Conservation (phyloP, 2,797 vertebrate genomes). For the Cynopterus sphinx region DNA sequence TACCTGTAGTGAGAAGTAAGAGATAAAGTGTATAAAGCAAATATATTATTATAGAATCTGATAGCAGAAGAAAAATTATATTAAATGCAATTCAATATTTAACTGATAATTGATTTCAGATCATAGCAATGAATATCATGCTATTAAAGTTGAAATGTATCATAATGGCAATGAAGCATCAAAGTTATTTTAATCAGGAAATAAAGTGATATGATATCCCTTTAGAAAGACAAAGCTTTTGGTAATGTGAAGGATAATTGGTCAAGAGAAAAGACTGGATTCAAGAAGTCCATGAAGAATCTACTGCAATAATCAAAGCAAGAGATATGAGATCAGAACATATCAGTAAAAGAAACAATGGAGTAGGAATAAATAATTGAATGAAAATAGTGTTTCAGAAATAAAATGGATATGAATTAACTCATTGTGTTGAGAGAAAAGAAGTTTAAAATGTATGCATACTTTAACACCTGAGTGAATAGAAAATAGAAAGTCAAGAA, state of each 20-base stretch:
- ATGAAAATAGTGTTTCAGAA: background rate
- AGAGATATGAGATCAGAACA: background rate
- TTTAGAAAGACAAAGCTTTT: background rate
- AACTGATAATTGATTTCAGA: conserved; percentile 15
- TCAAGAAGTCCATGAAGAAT: background rate
- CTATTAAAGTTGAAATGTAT: conserved; percentile 46
- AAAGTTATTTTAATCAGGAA: conserved; percentile 6
- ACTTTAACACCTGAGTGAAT: background rate
- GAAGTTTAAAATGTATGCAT: background rate
- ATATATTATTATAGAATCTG: background rate
- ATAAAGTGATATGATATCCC: background rate
- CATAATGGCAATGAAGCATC: background rate
- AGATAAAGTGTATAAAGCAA: background rate
- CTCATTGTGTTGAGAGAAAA: background rate
- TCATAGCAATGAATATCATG: background rate
- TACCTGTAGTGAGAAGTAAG: background rate
- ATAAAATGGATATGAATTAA: background rate
- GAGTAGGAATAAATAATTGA: background rate
- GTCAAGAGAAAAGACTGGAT: background rate
- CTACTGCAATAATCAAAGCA: background rate
- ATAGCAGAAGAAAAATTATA: conserved; percentile 24
- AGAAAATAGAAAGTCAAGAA: background rate
- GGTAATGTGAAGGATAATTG: background rate
- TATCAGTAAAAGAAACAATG: too few relatives aligned
- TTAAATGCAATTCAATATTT: background rate